Conservation (phyloP, 1,140 invertebrate genomes). For the Leptonema lineaticorne region DNA sequence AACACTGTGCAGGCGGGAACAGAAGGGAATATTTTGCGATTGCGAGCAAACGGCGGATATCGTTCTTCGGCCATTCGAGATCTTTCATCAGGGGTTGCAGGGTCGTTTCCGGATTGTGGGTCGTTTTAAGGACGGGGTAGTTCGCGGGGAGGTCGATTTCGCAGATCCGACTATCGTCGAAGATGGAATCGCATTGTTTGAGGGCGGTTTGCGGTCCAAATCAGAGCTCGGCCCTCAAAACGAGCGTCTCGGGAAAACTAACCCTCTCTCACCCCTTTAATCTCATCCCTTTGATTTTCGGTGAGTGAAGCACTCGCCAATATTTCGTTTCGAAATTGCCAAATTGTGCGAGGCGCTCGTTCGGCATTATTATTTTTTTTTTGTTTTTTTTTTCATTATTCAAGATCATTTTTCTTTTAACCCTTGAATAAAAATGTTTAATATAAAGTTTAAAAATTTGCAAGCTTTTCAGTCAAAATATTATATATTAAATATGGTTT, state of each 20-base stretch:
- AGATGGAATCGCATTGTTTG: slow-evolving; percentile 25
- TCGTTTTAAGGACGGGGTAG: neutral
- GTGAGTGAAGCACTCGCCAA: slow-evolving; percentile 21
- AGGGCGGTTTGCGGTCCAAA: slow-evolving; percentile 16
- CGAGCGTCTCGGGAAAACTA: slow-evolving; percentile 38
- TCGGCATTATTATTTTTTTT: slow-evolving; percentile 7
- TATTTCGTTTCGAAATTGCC: slow-evolving; percentile 29
- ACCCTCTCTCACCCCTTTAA: slow-evolving; percentile 36
- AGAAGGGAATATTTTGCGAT: neutral
- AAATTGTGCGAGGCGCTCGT: slow-evolving; percentile 21
- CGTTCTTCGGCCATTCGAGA: neutral
- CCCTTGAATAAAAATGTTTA: too few relatives aligned
- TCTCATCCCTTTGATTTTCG: slow-evolving; percentile 15
- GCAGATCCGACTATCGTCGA: neutral
- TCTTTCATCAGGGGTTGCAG: slow-evolving; percentile 5
- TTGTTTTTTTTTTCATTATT: neutral
- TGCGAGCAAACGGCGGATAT: neutral
- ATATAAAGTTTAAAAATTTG: too few relatives aligned
- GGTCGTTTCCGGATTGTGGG: too few relatives aligned
- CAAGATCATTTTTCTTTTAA: too few relatives aligned
- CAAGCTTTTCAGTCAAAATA: too few relatives aligned
- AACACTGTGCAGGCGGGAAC: neutral
- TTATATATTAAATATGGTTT: too few relatives aligned
- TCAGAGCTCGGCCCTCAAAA: slow-evolving; percentile 4
- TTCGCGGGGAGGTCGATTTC: slow-evolving; percentile 1